phyloP scores from a whole-genome alignment of 1,140 invertebrate genomes.

The Melanaphis sacchari region DNA sequence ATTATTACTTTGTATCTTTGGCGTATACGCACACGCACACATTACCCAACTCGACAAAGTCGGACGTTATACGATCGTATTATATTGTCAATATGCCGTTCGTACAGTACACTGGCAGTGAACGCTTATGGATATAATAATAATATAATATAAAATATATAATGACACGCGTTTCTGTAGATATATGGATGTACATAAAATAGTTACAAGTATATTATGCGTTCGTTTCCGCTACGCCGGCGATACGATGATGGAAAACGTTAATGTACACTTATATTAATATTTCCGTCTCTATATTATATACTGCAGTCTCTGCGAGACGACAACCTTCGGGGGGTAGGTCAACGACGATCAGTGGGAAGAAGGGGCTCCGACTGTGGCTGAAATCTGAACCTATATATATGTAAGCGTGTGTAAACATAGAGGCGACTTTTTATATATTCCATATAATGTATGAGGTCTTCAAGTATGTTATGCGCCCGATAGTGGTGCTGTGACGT shows the following conservation, averaged over 20 bases:
- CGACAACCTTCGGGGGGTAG: not conserved
- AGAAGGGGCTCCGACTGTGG: not conserved
- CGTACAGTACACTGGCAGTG: not conserved
- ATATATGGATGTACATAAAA: not conserved
- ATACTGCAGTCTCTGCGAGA: not conserved
- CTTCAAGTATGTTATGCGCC: not conserved
- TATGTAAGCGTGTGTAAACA: not conserved
- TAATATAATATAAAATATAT: not conserved
- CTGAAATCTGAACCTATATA: not conserved
- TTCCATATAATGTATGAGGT: not conserved
- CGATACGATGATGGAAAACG: not conserved
- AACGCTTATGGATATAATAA: not conserved
- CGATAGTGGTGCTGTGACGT: slow-evolving; percentile 25
- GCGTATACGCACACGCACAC: not conserved
- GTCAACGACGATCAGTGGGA: not conserved
- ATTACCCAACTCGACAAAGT: not conserved
- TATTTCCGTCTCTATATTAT: not conserved
- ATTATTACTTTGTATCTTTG: not conserved
- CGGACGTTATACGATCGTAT: not conserved
- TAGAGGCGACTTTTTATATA: not conserved
- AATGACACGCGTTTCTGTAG: not conserved
- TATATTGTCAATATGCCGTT: not conserved
- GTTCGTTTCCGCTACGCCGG: not conserved
- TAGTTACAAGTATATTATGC: not conserved
- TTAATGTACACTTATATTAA: not conserved